Conservation (phyloP, 2,888 invertebrate species). For the Cephalotes varians region DNA sequence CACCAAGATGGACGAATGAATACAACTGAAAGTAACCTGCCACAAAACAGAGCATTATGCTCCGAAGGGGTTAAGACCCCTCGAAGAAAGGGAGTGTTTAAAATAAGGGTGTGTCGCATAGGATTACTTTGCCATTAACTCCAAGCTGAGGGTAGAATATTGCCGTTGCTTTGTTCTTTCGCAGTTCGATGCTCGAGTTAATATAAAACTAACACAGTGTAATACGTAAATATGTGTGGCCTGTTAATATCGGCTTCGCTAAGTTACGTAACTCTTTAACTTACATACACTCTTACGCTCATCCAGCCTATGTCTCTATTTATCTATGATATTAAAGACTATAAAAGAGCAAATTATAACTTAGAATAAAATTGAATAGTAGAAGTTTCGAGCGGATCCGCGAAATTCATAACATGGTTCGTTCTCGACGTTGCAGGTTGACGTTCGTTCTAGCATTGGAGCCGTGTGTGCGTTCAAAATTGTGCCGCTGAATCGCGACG, state of each 20-base stretch:
- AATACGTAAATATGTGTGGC: conserved; percentile 12
- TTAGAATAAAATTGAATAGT: neutral
- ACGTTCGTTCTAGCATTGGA: neutral
- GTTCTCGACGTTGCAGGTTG: neutral
- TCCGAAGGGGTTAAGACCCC: conserved; percentile 52
- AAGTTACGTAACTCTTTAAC: conserved; percentile 1
- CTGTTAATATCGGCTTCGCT: conserved; percentile 2
- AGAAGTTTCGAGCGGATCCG: neutral
- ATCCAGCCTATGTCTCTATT: neutral
- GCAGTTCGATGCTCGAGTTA: conserved; percentile 53
- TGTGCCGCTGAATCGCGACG: conserved; percentile 46
- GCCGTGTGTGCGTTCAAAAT: conserved; percentile 29
- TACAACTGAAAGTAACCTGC: conserved; percentile 33
- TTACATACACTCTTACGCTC: neutral
- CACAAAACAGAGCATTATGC: conserved; percentile 45
- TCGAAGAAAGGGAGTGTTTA: conserved; percentile 54
- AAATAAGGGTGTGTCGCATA: conserved; percentile 56
- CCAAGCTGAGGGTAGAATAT: conserved; percentile 23
- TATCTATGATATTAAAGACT: neutral
- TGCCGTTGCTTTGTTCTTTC: conserved; percentile 53
- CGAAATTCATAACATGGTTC: neutral
- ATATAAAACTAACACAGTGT: conserved; percentile 50
- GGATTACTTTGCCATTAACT: conserved; percentile 56
- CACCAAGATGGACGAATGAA: conserved; percentile 18
- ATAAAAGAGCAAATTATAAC: neutral